Evolutionary conservation across 2,797 vertebrate species (phyloP).

Genomic region (Acipenser oxyrinchus): DNA sequence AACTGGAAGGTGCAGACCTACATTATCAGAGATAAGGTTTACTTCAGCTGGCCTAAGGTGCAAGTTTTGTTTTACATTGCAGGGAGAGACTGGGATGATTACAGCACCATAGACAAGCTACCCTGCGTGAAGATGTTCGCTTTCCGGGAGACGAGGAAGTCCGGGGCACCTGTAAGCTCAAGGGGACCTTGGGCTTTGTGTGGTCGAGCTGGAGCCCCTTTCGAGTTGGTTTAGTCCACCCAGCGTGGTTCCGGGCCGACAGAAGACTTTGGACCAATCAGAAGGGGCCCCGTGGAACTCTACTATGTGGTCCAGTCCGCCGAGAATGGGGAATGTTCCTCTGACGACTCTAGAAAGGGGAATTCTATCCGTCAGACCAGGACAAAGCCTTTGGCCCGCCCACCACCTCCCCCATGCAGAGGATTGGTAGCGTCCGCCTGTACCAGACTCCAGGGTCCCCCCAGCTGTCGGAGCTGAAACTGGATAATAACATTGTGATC

Average conservation of each 20-base stretch:
- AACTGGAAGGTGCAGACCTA: constrained; percentile 76
- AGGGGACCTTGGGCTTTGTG: constrained; percentile 64
- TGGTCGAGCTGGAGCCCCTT: constrained; percentile 66
- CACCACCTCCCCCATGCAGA: constrained; percentile 60
- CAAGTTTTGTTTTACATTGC: constrained; percentile 70
- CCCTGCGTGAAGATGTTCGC: constrained; percentile 72
- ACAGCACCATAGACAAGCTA: constrained; percentile 61
- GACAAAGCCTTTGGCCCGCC: constrained; percentile 63
- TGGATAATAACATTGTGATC: constrained; percentile 76
- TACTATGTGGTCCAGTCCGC: constrained; percentile 63
- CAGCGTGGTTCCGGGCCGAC: constrained; percentile 64
- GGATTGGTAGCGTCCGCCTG: constrained; percentile 73
- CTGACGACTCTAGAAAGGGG: constrained; percentile 68
- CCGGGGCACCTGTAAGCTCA: constrained; percentile 61
- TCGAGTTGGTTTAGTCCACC: constrained; percentile 69
- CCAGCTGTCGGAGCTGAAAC: constrained; percentile 64
- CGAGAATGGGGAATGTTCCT: constrained; percentile 53
- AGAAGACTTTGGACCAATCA: constrained; percentile 46
- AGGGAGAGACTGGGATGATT: constrained; percentile 75
- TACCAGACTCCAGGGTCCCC: constrained; percentile 57
- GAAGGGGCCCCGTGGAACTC: constrained; percentile 67
- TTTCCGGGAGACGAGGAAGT: constrained; percentile 75
- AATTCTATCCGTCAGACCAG: constrained; percentile 69
- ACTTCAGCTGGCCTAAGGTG: constrained; percentile 63
- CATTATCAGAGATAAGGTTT: constrained; percentile 60